phyloP scores from a whole-genome alignment of 1,140 invertebrate species.

The Atta cephalotes region DNA sequence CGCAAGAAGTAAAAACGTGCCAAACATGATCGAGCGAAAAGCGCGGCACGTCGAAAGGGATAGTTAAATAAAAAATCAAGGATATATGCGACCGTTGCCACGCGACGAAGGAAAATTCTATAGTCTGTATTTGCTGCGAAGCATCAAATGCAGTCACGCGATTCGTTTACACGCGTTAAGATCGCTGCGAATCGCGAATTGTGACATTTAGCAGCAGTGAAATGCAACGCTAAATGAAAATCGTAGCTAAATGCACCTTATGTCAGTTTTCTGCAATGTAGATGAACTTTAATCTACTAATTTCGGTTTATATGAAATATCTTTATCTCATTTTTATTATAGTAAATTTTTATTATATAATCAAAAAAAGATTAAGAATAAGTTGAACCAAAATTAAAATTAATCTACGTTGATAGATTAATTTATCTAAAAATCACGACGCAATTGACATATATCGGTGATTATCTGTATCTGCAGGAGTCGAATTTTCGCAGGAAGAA shows the following conservation, averaged over 20 bases:
- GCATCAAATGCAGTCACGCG: neutral
- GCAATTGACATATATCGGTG: neutral
- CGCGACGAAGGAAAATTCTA: neutral
- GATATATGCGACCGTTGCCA: neutral
- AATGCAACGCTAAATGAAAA: neutral
- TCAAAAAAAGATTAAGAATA: too few relatives aligned
- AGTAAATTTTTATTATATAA: too few relatives aligned
- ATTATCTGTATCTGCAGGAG: conserved; percentile 12
- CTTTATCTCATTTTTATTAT: too few relatives aligned
- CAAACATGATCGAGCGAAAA: conserved; percentile 68
- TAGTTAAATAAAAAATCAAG: conserved; percentile 19
- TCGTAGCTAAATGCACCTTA: neutral
- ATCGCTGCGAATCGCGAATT: neutral
- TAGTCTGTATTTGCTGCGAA: neutral
- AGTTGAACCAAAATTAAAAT: too few relatives aligned
- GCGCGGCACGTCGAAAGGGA: conserved; percentile 35
- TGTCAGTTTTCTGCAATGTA: too few relatives aligned
- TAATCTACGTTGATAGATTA: too few relatives aligned
- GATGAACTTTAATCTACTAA: too few relatives aligned
- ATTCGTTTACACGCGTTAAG: neutral
- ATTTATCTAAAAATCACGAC: neutral
- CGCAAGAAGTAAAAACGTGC: conserved; percentile 73
- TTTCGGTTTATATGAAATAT: too few relatives aligned
- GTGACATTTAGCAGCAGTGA: neutral
- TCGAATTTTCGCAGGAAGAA: conserved; percentile 55